Conservation (phyloP, 1,140 invertebrate genomes). For the Caerostris extrusa region DNA sequence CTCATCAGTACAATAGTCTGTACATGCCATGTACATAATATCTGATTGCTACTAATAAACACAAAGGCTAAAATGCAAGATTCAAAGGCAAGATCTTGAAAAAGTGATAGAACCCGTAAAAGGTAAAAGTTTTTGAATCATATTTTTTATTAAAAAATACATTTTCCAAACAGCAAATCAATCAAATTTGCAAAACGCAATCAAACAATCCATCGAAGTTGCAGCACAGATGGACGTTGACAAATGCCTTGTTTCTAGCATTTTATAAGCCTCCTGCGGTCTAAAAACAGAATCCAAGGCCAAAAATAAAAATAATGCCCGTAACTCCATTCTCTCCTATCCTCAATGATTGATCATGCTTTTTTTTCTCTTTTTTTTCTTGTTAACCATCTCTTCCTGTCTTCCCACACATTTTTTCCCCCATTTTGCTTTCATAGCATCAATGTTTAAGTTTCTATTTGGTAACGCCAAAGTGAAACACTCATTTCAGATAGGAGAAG, state of each 20-base stretch:
- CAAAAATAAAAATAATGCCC: not conserved
- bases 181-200: no score
- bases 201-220: no score
- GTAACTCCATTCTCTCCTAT: not conserved
- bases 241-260: not conserved
- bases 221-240: no score
- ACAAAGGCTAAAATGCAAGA: no score
- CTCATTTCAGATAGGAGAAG: not conserved
- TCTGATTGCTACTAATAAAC: no score
- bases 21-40: no score
- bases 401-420: not conserved
- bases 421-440: not conserved
- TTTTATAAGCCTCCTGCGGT: not conserved
- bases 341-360: not conserved
- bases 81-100: no score
- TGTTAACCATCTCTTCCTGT: not conserved
- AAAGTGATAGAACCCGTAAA: no score
- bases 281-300: not conserved
- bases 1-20: no score
- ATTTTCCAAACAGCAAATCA: no score
- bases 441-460: constrained; percentile 40
- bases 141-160: no score
- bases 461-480: not conserved
- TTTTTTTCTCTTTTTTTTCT: not conserved
- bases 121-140: no score